Conservation (phyloP, 2,888 invertebrate genomes). For the Sarcophaga caerulescens region DNA sequence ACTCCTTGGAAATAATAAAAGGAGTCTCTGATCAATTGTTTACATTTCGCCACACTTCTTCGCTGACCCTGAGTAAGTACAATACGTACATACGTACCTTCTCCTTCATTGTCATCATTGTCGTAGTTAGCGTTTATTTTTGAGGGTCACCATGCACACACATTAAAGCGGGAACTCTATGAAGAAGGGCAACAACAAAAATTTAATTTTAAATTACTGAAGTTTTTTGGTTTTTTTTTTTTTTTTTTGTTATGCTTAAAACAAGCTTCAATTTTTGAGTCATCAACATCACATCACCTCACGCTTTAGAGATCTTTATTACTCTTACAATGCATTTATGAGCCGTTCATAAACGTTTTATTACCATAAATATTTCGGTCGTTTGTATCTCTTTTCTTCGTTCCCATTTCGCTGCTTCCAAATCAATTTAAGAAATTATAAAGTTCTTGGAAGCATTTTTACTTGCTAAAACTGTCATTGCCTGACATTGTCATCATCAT, state of each 20-base stretch:
- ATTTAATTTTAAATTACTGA: background rate
- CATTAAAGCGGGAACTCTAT: background rate
- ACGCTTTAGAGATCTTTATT: slow-evolving; percentile 56
- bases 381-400: background rate
- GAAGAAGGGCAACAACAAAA: no score
- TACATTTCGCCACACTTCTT: slow-evolving; percentile 68
- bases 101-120: slow-evolving; percentile 8
- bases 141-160: slow-evolving; percentile 53
- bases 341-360: slow-evolving; percentile 44
- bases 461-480: slow-evolving; percentile 51
- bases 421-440: slow-evolving; percentile 26
- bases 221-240: background rate
- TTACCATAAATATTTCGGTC: background rate
- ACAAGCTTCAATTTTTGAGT: slow-evolving; percentile 21
- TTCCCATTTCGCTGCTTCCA: slow-evolving; percentile 28
- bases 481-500: slow-evolving; percentile 16
- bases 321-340: slow-evolving; percentile 61
- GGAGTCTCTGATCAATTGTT: slow-evolving; percentile 51
- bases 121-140: slow-evolving; percentile 57
- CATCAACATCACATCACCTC: background rate
- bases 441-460: slow-evolving; percentile 53
- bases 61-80: slow-evolving; percentile 33
- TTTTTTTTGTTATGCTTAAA: background rate
- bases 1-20: background rate
- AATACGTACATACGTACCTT: background rate